Evolutionary conservation across 2,888 invertebrate genomes (phyloP).

Genomic region (Scrobipalpa costella): DNA sequence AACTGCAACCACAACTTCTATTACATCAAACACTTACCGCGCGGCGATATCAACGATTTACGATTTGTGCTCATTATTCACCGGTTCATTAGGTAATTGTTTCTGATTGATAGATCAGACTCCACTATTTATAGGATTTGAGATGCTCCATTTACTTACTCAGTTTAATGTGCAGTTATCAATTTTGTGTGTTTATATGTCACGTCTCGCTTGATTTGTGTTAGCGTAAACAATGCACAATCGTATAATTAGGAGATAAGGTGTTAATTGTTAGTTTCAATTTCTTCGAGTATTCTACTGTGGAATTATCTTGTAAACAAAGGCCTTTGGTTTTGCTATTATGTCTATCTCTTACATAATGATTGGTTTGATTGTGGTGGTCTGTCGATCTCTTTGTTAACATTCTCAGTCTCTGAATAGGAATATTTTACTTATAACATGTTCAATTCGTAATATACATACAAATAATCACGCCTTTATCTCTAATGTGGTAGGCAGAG

Average conservation of each 20-base stretch:
- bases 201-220: constrained; percentile 5
- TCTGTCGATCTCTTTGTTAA: no score
- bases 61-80: constrained; percentile 45
- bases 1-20: constrained; percentile 15
- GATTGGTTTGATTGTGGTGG: no score
- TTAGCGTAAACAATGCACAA: constrained; percentile 4
- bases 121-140: constrained; percentile 20
- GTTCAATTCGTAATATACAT: no score
- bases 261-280: constrained; percentile 3
- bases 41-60: constrained; percentile 38
- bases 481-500: no score
- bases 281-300: neutral
- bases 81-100: constrained; percentile 42
- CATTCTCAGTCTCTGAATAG: no score
- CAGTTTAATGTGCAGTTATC: neutral
- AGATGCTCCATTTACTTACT: constrained; percentile 22
- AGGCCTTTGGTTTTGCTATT: no score
- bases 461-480: no score
- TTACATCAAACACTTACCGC: constrained; percentile 27
- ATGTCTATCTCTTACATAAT: no score
- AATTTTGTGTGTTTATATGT: neutral
- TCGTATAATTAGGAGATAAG: constrained; percentile 1
- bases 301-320: constrained; percentile 2
- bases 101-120: constrained; percentile 43
- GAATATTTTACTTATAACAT: no score